Evolutionary conservation across 2,113 vertebrate species (phyloP), one percentile per base, ranked within the genome.

Genomic region (Noctilio leporinus): DNA sequence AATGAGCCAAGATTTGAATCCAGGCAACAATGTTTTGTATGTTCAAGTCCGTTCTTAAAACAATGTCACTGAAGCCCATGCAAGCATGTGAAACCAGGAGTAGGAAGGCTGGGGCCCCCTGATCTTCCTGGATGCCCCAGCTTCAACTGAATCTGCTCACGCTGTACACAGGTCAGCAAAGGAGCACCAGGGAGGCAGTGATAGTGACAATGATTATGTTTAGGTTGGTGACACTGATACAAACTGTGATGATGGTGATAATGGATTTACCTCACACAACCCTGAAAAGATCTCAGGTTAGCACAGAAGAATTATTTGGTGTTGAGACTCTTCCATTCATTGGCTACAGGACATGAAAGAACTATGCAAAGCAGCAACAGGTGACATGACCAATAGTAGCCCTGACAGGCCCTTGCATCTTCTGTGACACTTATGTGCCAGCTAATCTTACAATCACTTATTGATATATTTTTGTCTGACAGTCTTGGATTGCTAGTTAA

Each of bases 51-150:
- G 3, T 55, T 47, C 43, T 59, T 77, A 10, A 86, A 59, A 72
- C 12, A n/a, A 20, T 1, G 16, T 49, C 53, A 3, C 2, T 10
- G 1, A 10, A 12, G 49, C 8, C 43, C 7, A 1, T 3, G 10
- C n/a, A 11, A 22, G 59, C 47, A 28, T 30, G 6, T 47, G 84
- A n/a, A 64, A 55, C n/a, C 10, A 40, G 59, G 12, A 69, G n/a
- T 5, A 16, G 55, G 73, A 19, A 51, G 55, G 6, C 16, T 59
- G 69, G 9, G 17, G 9, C 22, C 4, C 30, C 22, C 4, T 24
- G 19, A 28, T 26, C 22, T 64, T 78, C 10, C 4, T 19, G 19
- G 47, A 30, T 14, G 3, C 30, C 38, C n/a, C 70, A 64, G 9
- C 15, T 7, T 28, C 12, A 5, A 10, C 3, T 7, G 16, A n/a